Evolutionary conservation across 2,888 invertebrate species (phyloP), one percentile per base, ranked within the genome.

Genomic region (Hydrotaea diabolus): DNA sequence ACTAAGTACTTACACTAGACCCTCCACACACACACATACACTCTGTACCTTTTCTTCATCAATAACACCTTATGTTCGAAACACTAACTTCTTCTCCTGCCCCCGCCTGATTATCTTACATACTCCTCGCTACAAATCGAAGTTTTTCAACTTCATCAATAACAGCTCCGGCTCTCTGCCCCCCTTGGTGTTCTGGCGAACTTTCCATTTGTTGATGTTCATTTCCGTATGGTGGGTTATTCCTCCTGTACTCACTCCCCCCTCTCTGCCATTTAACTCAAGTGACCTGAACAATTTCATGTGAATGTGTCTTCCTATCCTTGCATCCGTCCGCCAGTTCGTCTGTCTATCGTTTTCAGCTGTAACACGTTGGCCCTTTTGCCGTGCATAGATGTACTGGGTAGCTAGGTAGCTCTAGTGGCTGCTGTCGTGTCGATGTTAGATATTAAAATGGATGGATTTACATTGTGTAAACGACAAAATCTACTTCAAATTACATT

Each of bases 401-500:
- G n/a, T n/a, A n/a, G n/a, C n/a, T n/a, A n/a, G n/a, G n/a, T 39
- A 39, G 13, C 13, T 43, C 43, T 43, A 13, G 43, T 55, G n/a
- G 26, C 39, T 11, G 49, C 49, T 49, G 26, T 19, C 7, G 53
- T 55, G 19, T 64, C 17, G 36, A 17, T 64, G 66, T 72, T 64
- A 9, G 36, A 66, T 72, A 80, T 71, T 84, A 81, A 78, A 84
- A 81, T 73, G 81, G 72, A 78, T 81, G 81, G 72, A 78, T 81
- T 81, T 81, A 78, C 76, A 81, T 84, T 81, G 84, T 84, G 78
- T 84, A 81, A 81, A 84, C 64, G 78, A 76, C 64, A 84, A 84
- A 78, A 80, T 81, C 66, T 84, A 81, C 78, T 75, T 31, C 43
- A 81, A 84, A 78, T 84, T 81, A 73, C 75, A 81, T 73, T 77